phyloP scores from a whole-genome alignment of 2,888 invertebrate genomes.

The Tridacna crocea region DNA sequence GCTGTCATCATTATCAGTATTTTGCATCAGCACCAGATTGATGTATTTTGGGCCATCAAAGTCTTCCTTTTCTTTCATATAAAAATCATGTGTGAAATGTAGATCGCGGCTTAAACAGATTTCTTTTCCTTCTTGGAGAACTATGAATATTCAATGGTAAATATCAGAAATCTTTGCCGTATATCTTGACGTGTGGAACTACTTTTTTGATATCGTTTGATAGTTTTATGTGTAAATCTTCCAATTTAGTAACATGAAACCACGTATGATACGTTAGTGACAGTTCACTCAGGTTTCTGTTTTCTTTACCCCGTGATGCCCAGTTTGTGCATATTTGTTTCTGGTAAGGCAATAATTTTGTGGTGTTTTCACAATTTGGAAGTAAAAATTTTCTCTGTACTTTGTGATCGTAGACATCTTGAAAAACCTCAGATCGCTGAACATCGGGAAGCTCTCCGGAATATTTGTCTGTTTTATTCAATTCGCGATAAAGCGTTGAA shows the following conservation, averaged over 20 bases:
- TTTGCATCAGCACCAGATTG: too few species aligned
- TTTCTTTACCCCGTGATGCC: background rate
- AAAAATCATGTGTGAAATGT: too few species aligned
- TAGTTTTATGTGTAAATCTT: background rate
- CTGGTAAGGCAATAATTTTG: background rate
- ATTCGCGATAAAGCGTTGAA: background rate
- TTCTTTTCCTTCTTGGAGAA: too few species aligned
- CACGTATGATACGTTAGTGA: slow-evolving; percentile 1
- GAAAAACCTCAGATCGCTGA: background rate
- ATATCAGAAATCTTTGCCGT: background rate
- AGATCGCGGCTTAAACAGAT: too few species aligned
- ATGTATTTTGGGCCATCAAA: too few species aligned
- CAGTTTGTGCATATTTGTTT: background rate
- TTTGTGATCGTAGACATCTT: background rate
- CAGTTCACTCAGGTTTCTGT: background rate
- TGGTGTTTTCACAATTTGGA: background rate
- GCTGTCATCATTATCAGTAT: too few species aligned
- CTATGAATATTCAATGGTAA: too few species aligned
- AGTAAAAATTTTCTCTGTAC: background rate
- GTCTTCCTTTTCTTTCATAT: too few species aligned
- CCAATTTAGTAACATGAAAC: background rate
- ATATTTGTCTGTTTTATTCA: background rate
- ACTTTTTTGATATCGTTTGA: background rate
- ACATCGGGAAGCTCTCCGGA: background rate
- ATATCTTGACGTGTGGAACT: background rate